phyloP scores from a whole-genome alignment of 2,113 vertebrate species.

The Catharus bicknelli region DNA sequence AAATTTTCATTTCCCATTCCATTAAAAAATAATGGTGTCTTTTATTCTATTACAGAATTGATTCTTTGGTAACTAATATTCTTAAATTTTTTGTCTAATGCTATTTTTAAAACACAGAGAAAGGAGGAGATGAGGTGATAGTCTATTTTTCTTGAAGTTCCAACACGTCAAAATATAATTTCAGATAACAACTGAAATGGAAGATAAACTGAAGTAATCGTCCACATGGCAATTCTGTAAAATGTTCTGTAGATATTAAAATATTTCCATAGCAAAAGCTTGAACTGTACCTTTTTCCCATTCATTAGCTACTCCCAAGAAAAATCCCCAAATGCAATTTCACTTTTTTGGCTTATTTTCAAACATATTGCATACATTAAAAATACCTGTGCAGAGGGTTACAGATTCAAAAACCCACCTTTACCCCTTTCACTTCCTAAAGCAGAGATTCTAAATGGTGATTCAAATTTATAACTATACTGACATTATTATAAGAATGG shows the following conservation, averaged over 20 bases:
- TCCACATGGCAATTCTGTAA: not conserved
- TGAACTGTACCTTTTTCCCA: not conserved
- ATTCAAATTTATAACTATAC: not conserved
- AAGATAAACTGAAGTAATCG: not conserved
- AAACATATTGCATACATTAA: not conserved
- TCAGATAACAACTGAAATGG: not conserved
- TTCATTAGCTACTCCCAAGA: not conserved
- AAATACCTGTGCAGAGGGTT: not conserved
- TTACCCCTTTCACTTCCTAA: not conserved
- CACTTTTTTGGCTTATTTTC: not conserved
- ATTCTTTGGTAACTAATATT: not conserved
- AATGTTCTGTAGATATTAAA: not conserved
- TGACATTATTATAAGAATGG: not conserved
- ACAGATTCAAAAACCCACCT: not conserved
- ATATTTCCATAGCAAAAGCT: not conserved
- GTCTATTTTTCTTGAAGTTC: not conserved
- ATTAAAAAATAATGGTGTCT: not conserved
- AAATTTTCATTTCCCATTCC: not conserved
- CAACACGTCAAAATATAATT: not conserved
- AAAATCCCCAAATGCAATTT: not conserved
- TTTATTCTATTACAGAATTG: not conserved
- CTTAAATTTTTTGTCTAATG: not conserved
- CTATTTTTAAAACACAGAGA: not conserved
- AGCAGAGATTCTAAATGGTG: not conserved
- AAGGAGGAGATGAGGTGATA: not conserved